These are phyloP conservation scores for Drosophila chauvacae DNA, from an alignment of 1,140 invertebrate species.

Conservation along the genomic window DNA sequence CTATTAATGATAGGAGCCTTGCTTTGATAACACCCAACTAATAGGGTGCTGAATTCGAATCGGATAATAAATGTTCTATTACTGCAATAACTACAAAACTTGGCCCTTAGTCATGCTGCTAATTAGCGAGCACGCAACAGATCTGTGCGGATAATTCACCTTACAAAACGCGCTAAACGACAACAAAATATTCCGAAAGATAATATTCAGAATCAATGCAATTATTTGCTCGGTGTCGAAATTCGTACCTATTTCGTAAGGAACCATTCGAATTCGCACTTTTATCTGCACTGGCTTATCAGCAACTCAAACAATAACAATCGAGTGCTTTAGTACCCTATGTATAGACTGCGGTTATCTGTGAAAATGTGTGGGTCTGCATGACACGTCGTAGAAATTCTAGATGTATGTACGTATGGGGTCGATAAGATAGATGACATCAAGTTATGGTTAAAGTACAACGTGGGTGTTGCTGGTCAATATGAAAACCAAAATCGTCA, in stretches of 20 bases:
- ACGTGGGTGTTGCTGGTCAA: conserved; percentile 1
- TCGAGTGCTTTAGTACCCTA: conserved; percentile 63
- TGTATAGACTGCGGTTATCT: conserved; percentile 33
- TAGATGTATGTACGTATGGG: background rate
- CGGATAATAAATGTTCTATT: conserved; percentile 1
- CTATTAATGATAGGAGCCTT: conserved; percentile 1
- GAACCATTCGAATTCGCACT: conserved; percentile 17
- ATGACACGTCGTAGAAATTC: conserved; percentile 24
- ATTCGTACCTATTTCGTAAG: conserved; percentile 11
- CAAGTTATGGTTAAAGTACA: conserved; percentile 4
- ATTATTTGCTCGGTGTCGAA: background rate
- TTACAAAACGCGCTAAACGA: conserved; percentile 11
- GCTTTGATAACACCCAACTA: conserved; percentile 1
- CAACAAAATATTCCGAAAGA: background rate
- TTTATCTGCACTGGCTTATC: conserved; percentile 25
- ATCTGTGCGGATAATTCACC: conserved; percentile 4
- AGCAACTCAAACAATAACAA: conserved; percentile 59
- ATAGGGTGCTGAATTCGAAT: conserved; percentile 2
- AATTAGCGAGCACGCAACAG: conserved; percentile 38
- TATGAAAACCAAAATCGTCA: conserved; percentile 1
- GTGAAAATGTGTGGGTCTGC: conserved; percentile 5
- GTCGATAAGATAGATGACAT: conserved; percentile 33
- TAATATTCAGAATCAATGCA: background rate
- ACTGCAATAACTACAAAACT: background rate
- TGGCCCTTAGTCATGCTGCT: background rate